phyloP scores from a whole-genome alignment of 2,113 vertebrate genomes.

The Syngnathus scovelli region DNA sequence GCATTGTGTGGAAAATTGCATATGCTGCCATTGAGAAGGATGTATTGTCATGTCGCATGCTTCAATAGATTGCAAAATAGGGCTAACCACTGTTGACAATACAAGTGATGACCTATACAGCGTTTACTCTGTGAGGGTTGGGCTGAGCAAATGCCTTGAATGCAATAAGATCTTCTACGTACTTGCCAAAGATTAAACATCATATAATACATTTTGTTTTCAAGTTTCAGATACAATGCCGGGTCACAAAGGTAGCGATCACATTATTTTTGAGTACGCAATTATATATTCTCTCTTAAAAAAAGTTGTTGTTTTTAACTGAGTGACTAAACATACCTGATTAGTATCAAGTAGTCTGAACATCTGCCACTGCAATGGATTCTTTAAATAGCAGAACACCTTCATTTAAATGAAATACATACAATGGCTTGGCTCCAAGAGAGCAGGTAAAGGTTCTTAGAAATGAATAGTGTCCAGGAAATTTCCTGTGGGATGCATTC shows the following conservation, averaged over 20 bases:
- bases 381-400: background rate
- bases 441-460: background rate
- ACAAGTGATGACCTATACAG: conserved; percentile 22
- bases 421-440: background rate
- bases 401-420: background rate
- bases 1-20: background rate
- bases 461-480: background rate
- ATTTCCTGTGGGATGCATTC: background rate
- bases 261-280: too few species aligned
- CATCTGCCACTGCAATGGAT: background rate
- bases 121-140: background rate
- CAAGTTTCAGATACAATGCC: too few species aligned
- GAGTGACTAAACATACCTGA: too few species aligned
- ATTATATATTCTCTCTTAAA: too few species aligned
- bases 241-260: too few species aligned
- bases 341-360: too few species aligned
- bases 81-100: conserved; percentile 28
- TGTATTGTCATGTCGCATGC: background rate
- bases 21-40: background rate
- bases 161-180: background rate
- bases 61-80: background rate
- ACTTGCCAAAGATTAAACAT: too few species aligned
- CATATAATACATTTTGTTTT: too few species aligned
- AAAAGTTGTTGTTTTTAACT: too few species aligned
- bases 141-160: background rate